Evolutionary conservation across 2,113 vertebrate species (phyloP).

Genomic region (Cettia cetti): DNA sequence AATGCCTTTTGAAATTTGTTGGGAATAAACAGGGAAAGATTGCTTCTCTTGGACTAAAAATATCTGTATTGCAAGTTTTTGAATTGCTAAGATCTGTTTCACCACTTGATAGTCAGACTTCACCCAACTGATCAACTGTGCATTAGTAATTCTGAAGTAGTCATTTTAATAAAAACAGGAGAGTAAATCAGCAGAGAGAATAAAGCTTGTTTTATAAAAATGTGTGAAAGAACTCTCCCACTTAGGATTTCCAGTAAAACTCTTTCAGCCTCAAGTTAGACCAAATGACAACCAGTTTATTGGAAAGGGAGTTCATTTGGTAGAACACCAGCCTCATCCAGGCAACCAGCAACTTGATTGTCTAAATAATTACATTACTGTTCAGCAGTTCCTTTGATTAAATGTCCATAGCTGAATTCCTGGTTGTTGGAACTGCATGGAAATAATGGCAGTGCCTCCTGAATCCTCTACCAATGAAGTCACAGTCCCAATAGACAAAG

Average conservation of each 20-base stretch:
- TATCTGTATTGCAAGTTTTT: not conserved
- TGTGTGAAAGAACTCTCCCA: not conserved
- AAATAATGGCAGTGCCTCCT: not conserved
- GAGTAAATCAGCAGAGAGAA: not conserved
- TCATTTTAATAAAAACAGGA: not conserved
- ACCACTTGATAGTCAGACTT: not conserved
- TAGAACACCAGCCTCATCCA: not conserved
- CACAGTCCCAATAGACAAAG: not conserved
- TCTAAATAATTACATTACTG: not conserved
- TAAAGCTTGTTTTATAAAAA: not conserved
- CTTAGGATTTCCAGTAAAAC: not conserved
- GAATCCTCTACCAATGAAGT: not conserved
- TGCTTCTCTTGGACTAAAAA: not conserved
- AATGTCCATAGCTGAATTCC: not conserved
- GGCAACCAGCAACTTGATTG: not conserved
- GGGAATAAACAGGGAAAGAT: not conserved
- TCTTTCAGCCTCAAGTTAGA: not conserved
- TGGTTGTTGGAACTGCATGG: not conserved
- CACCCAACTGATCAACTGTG: not conserved
- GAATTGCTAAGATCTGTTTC: not conserved
- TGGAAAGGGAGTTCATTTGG: not conserved
- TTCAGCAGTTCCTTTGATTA: not conserved
- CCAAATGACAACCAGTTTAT: not conserved
- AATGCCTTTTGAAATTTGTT: not conserved
- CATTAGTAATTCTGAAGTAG: not conserved